These are phyloP conservation scores for Stenodema calcarata DNA, from an alignment of 2,888 invertebrate species.

Conservation along the genomic window DNA sequence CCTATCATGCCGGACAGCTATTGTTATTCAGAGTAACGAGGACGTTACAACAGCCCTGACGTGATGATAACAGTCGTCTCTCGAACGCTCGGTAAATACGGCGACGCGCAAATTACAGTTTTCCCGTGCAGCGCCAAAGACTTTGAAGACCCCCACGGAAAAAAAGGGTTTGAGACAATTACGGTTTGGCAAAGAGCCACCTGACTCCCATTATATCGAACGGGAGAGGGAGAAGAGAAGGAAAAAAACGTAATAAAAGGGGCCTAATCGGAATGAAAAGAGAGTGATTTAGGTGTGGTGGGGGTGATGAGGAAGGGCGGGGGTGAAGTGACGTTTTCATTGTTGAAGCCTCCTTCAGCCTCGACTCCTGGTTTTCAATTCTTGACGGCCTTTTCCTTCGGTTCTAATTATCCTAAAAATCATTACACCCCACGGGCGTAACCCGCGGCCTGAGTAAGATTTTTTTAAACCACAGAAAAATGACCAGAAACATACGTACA, in stretches of 20 bases:
- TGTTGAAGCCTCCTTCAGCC: neutral
- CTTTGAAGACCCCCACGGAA: neutral
- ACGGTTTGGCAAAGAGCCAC: neutral
- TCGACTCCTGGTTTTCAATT: neutral
- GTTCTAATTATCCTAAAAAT: neutral
- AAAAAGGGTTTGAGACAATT: neutral
- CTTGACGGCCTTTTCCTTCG: neutral
- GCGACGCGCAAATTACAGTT: conserved; percentile 28
- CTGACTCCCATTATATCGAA: neutral
- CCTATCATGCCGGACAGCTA: neutral
- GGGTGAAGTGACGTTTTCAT: neutral
- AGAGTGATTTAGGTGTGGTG: neutral
- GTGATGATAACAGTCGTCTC: neutral
- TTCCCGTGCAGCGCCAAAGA: neutral
- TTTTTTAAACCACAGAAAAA: too few species aligned
- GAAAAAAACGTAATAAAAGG: neutral
- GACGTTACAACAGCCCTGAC: neutral
- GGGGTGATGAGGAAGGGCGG: neutral
- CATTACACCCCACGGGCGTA: too few species aligned
- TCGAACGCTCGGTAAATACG: conserved; percentile 5
- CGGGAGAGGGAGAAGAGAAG: neutral
- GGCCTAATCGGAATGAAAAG: neutral
- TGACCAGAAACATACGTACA: too few species aligned
- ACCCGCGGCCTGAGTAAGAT: too few species aligned
- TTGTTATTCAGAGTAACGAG: neutral